Evolutionary conservation across 2,113 vertebrate species (phyloP), one percentile per base, ranked within the genome.

Genomic region (Gopherus flavomarginatus): DNA sequence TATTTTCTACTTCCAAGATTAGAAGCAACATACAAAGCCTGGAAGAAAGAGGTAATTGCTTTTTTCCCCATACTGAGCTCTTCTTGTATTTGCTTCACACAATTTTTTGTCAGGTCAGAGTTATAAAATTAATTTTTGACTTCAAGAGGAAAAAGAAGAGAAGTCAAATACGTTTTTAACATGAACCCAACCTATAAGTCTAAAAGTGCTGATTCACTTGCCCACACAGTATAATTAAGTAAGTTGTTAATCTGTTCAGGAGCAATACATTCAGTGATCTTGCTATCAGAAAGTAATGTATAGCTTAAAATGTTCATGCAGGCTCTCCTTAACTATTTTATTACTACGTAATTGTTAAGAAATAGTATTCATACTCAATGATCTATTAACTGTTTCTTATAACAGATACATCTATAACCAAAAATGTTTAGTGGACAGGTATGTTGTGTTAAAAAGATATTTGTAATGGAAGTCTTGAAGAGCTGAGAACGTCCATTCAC

Each of bases 231-330:
- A 87, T 96, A 96, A 95, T 97, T 97, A 97, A 81, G 56, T 26
- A 84, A 96, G 91, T 13, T 93, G 91, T 97, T 97, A 94, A 94
- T 95, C 87, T 95, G n/a, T 93, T 92, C 97, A 95, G 79, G 91
- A 92, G 35, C 86, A 88, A 90, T 94, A 90, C 85, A 90, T 97
- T 88, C 92, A 75, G 56, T 88, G 86, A 94, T 93, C 88, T 85
- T 86, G 83, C 72, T 87, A 77, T 96, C 94, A 90, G 57, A 96
- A 96, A 92, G 50, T 91, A 96, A 97, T 95, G 6, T 94, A 92
- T 44, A 93, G 83, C 47, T 77, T 72, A 17, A 85, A 94, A 77
- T 87, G 87, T 85, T 95, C 72, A 52, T 92, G 89, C 86, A 83
- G 81, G 42, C 52, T 96, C 72, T 95, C 47, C 24, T 95, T 93